These are phyloP conservation scores for Tonatia bakeri DNA, from an alignment of 2,113 vertebrate genomes.

Conservation along the genomic window DNA sequence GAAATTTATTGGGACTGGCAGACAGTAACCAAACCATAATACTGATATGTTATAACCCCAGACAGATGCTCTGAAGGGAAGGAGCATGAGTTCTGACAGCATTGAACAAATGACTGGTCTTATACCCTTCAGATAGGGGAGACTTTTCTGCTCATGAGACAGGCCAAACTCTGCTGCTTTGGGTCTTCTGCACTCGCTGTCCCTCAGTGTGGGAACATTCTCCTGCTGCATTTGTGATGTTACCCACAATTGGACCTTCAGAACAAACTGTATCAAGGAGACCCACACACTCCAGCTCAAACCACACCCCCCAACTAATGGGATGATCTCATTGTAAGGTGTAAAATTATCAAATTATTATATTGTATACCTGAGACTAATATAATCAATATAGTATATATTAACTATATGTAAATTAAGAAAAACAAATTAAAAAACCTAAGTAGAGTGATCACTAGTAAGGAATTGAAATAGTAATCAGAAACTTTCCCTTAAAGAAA, in stretches of 20 bases:
- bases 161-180: neutral
- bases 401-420: neutral
- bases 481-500: too few relatives aligned
- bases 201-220: too few relatives aligned
- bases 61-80: neutral
- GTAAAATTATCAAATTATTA: neutral
- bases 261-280: neutral
- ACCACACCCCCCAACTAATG: neutral
- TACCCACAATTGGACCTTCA: neutral
- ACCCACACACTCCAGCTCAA: neutral
- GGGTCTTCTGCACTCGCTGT: neutral
- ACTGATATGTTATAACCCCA: neutral
- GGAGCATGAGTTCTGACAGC: neutral
- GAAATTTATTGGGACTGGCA: neutral
- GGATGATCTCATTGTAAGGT: neutral
- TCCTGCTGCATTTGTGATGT: neutral
- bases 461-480: too few relatives aligned
- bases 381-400: neutral
- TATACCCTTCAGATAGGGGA: neutral
- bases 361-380: neutral
- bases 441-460: too few relatives aligned
- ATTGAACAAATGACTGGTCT: neutral
- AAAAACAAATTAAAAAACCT: neutral
- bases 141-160: neutral
- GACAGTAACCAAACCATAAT: neutral